Base-by-base conservation (phyloP, 2,888 invertebrate species). In the Norana najaformis region DNA sequence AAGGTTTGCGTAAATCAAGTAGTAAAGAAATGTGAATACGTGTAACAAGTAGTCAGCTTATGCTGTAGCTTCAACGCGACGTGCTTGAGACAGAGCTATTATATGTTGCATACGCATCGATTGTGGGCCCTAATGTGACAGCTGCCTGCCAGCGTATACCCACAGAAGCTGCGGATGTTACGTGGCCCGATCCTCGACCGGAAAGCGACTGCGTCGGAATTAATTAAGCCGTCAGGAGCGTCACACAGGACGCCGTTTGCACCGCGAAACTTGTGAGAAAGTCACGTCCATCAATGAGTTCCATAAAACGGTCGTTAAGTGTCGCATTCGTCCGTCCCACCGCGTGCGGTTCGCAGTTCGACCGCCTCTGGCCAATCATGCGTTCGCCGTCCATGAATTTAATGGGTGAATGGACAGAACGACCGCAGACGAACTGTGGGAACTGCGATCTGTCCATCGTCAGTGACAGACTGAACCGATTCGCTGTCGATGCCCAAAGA, bases 271-370 rank as follows among this genome's bases (percentile, higher is more conserved):
- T 36, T 35, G 85, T 85, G 85, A 85, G 85, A 85, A 85, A 35
- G 36, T 85, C 35, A 85, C 35, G 85, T 36, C 36, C 85, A 16
- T 23, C 18, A 36, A 85, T 85, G 85, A 85, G 85, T 37, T 85
- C 37, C 36, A 36, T 85, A n/a, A 85, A 85, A 85, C 85, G 85
- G 85, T 85, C 85, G 85, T 85, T 85, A 85, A 85, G 85, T 83
- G 83, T 83, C 36, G 85, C 36, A 1, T 6, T 16, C 20, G 36
- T 37, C 35, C 47, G 69, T 69, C 69, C 69, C 69, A 69, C n/a
- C 69, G 69, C 69, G n/a, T 16, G 47, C 47, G 23, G 47, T 1
- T 3, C 47, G 23, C 20, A 1, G 23, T 8, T 8, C 23, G 47
- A 34, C 36, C 36, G 85, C 85, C 85, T 37, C 85, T 37, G 85